Evolutionary conservation across 2,888 invertebrate genomes (phyloP), one percentile per base, ranked within the genome.

Genomic region (Idaea straminata): DNA sequence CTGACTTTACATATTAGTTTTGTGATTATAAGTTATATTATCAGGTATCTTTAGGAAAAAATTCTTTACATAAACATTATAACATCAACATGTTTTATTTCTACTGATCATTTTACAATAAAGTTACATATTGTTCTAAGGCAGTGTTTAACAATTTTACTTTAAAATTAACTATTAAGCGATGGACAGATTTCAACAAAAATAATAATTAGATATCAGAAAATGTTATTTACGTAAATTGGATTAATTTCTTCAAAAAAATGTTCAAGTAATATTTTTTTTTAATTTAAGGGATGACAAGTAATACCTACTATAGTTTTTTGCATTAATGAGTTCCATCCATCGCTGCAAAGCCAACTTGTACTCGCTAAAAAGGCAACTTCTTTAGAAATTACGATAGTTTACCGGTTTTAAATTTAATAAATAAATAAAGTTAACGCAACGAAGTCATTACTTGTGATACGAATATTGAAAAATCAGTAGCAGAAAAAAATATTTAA

Each of bases 61-160:
- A 47, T n/a, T n/a, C 47, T 47, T 47, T 6, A 47, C 47, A 10
- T 73, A 72, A 70, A 69, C 62, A 71, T 66, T 63, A 65, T 66
- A 71, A 70, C 70, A 72, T 69, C 67, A 74, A 74, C 71, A 73
- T 61, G 34, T 65, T 72, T 69, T 67, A 65, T 36, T 63, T 47
- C 71, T 74, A 73, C 72, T 35, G 67, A 73, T 69, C 65, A 62
- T 62, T 65, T 65, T 71, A 64, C 73, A 75, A 78, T 75, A 77
- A 78, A 80, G 75, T 81, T 72, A 74, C 77, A 68, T 71, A 68
- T 76, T 77, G 68, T 75, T 75, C 82, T 85, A 86, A 85, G 87
- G 86, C 86, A 85, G 83, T 83, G 79, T 78, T 77, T 74, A 79
- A 80, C 77, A 78, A 80, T 77, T 69, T 77, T 10, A 47, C 47